These are phyloP conservation scores for Ctenosaura bakeri DNA, from an alignment of 2,797 vertebrate genomes.

Conservation along the genomic window DNA sequence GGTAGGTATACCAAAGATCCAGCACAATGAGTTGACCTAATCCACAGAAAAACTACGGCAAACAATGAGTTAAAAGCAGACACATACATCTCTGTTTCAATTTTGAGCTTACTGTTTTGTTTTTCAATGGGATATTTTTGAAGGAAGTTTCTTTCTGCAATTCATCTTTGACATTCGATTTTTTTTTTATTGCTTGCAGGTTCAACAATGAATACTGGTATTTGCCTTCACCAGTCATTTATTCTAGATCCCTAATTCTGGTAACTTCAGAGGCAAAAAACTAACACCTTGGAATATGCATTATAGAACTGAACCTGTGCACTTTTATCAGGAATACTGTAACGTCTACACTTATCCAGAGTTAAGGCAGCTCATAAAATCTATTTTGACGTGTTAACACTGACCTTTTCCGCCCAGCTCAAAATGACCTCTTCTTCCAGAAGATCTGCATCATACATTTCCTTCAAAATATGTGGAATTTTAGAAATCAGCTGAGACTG, in stretches of 20 bases:
- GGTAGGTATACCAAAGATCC: not conserved
- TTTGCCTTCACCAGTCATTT: not conserved
- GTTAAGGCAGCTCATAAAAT: not conserved
- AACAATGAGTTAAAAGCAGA: too few species aligned
- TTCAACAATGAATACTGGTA: not conserved
- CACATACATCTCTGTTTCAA: too few species aligned
- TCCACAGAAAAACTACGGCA: not conserved
- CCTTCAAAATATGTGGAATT: slow-evolving; percentile 95
- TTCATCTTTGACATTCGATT: not conserved
- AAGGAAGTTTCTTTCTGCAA: too few species aligned
- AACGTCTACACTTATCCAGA: not conserved
- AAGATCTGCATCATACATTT: slow-evolving; percentile 95
- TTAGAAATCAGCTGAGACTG: slow-evolving; percentile 91
- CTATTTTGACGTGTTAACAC: not conserved
- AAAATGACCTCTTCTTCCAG: slow-evolving; percentile 97
- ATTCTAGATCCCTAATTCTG: not conserved
- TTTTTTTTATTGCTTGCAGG: not conserved
- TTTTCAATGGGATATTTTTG: too few species aligned
- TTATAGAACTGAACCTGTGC: not conserved
- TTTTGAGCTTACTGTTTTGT: too few species aligned
- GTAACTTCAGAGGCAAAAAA: not conserved
- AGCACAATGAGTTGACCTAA: not conserved
- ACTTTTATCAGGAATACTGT: not conserved
- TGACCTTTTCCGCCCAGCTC: slow-evolving; percentile 95
- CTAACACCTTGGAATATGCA: not conserved